Evolutionary conservation across 2,888 invertebrate genomes (phyloP).

Genomic region (Neoscelio sp.): DNA sequence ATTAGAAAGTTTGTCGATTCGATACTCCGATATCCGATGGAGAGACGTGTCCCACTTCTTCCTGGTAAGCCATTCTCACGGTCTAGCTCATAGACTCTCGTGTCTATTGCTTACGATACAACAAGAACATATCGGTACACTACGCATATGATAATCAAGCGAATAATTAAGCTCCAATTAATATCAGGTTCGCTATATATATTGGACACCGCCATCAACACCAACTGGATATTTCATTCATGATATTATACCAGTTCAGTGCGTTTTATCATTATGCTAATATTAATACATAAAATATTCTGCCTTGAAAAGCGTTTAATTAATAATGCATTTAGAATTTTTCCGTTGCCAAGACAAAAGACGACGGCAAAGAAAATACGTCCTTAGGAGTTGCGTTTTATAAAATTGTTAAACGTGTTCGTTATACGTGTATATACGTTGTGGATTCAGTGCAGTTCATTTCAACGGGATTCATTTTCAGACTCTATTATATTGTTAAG

Average conservation of each 20-base stretch:
- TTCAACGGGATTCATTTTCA: no score
- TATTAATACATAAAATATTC: conserved; percentile 17
- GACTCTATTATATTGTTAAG: no score
- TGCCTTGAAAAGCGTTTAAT: background rate
- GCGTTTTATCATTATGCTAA: conserved; percentile 43
- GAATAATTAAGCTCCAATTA: conserved; percentile 68
- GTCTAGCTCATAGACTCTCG: conserved; percentile 10
- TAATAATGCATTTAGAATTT: conserved; percentile 3
- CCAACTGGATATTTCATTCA: conserved; percentile 50
- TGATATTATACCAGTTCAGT: conserved; percentile 48
- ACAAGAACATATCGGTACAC: conserved; percentile 26
- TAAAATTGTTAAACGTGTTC: no score
- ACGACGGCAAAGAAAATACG: no score
- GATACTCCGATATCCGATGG: conserved; percentile 55
- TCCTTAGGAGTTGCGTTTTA: no score
- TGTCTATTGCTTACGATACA: conserved; percentile 17
- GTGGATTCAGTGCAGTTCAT: no score
- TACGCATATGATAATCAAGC: conserved; percentile 55
- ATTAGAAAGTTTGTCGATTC: conserved; percentile 56
- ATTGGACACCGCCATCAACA: conserved; percentile 38
- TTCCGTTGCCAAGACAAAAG: no score
- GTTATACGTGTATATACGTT: no score
- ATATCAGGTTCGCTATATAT: conserved; percentile 42
- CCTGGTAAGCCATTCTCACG: conserved; percentile 10
- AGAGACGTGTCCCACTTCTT: conserved; percentile 48